Percentiles rank a stretch among this genome's conserved stretches.
Conservation (phyloP, 2,797 vertebrate genomes). For the Zonotrichia albicollis region DNA sequence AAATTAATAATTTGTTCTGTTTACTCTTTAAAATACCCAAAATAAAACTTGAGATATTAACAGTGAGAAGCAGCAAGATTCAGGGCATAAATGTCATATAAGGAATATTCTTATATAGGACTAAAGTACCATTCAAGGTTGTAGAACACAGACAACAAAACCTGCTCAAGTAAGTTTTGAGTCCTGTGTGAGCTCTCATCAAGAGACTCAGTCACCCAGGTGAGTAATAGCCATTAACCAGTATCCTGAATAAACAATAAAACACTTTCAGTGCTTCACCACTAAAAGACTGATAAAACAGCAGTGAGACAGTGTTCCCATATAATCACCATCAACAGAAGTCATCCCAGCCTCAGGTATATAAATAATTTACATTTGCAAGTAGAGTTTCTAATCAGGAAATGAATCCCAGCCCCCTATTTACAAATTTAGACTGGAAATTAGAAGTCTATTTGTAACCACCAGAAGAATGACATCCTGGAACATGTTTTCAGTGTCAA, state of each 20-base stretch:
- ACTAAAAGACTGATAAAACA: not conserved
- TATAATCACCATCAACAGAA: not conserved
- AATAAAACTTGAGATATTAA: not conserved
- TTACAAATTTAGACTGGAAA: not conserved
- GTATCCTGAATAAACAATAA: not conserved
- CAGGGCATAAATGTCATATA: not conserved
- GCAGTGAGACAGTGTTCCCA: not conserved
- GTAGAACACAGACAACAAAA: not conserved
- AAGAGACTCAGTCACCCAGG: not conserved
- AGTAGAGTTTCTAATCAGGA: not conserved
- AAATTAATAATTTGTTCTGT: not conserved
- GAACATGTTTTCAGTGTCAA: not conserved
- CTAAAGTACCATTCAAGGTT: not conserved
- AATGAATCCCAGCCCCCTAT: not conserved
- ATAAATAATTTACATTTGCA: slow-evolving; percentile 11
- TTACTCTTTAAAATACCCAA: not conserved
- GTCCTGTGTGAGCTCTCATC: not conserved
- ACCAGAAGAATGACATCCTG: not conserved
- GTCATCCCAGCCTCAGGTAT: not conserved
- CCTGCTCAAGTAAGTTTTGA: not conserved
- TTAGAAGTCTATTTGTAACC: not conserved
- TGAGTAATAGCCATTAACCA: not conserved
- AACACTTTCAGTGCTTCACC: not conserved
- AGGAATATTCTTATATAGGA: not conserved
- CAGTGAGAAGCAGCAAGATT: not conserved